Evolutionary conservation across 2,888 invertebrate genomes (phyloP).

Genomic region (Carabus problematicus): DNA sequence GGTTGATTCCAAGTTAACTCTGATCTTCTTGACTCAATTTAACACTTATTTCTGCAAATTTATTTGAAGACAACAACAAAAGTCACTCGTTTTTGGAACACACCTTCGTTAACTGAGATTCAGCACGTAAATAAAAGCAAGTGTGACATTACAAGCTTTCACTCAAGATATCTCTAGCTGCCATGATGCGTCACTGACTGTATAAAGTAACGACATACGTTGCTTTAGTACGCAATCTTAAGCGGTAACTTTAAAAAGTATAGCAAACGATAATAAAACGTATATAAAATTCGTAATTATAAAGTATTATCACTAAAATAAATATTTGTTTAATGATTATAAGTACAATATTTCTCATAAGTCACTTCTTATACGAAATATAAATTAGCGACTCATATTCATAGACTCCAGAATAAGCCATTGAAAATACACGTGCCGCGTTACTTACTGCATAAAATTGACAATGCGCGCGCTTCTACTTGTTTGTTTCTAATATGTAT

Average conservation of each 20-base stretch:
- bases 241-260: slow-evolving; percentile 2
- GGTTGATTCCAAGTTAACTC: slow-evolving; percentile 38
- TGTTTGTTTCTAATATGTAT: no score
- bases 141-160: slow-evolving; percentile 53
- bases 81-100: slow-evolving; percentile 36
- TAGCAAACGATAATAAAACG: neutral
- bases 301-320: no score
- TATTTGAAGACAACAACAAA: slow-evolving; percentile 28
- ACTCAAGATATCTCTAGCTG: slow-evolving; percentile 49
- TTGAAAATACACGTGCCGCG: neutral
- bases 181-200: slow-evolving; percentile 44
- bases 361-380: no score
- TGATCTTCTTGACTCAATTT: slow-evolving; percentile 25
- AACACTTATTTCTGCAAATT: slow-evolving; percentile 33
- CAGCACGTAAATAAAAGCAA: slow-evolving; percentile 54
- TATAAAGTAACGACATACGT: slow-evolving; percentile 18
- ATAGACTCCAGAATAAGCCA: no score
- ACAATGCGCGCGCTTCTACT: slow-evolving; percentile 1
- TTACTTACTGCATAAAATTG: slow-evolving; percentile 7
- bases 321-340: no score
- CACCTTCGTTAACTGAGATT: slow-evolving; percentile 47
- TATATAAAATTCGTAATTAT: no score
- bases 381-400: no score
- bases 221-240: neutral
- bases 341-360: no score